Evolutionary conservation across 2,888 invertebrate species (phyloP), one percentile per base, ranked within the genome.

Genomic region (Reticulitermes lucifugus): DNA sequence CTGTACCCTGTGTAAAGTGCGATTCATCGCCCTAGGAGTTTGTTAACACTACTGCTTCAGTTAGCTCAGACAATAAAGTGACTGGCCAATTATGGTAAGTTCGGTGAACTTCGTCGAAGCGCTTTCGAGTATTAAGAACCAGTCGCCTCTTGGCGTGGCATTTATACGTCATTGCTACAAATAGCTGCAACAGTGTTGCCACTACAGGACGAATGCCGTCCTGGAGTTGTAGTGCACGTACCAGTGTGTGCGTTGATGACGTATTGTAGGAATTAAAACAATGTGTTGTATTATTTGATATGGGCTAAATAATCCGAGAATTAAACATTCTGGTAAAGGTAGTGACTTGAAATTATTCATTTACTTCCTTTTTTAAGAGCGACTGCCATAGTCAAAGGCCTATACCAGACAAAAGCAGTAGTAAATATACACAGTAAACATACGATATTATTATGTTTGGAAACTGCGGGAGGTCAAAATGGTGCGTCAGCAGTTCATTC

Each of bases 151-250:
- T 65, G 81, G 60, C 81, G 77, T 77, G 70, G 70, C 65, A 60
- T 75, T 65, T 65, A 29, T 41, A 46, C 85, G 77, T 85, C 85
- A 85, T 85, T 85, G 83, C 85, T 65, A 82, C 79, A 85, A 85
- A 85, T 85, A 85, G 77, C 43, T 46, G 41, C n/a, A 22, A 70
- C 83, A 22, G 55, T 71, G 85, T 85, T 85, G 85, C 83, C 85
- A 79, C 43, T 65, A 22, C 65, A 65, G 70, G 81, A 70, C 70
- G 41, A 70, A 70, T 51, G 77, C 59, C 41, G 43, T 73, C 10
- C 77, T 65, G 77, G 29, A 71, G 71, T 71, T 35, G 71, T 71
- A 71, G 10, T 70, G 35, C 55, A 70, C 73, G 70, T n/a, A 25
- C n/a, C 65, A 65, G 65, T 18, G 18, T 12, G 55, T 83, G 77